phyloP scores from a whole-genome alignment of 1,140 invertebrate species.

The Latrodectus geometricus region DNA sequence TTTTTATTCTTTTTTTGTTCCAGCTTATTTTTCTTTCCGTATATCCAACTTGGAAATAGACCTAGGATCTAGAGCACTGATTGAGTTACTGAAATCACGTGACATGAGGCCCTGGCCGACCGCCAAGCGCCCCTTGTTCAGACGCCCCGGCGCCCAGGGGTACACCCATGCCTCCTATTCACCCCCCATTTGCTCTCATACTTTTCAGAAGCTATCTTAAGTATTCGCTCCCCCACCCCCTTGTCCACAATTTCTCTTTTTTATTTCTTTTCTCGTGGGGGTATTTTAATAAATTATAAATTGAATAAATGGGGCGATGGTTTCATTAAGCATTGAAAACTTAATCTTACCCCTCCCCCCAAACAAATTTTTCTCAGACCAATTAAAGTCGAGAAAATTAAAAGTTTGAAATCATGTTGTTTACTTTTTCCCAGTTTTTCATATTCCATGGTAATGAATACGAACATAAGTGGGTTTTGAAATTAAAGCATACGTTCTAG shows the following conservation, averaged over 20 bases:
- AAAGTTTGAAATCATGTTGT: no score
- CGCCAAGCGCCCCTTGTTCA: conserved; percentile 44
- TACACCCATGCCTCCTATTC: neutral
- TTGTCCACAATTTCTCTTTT: neutral
- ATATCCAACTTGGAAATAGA: conserved; percentile 44
- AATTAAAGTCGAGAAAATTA: no score
- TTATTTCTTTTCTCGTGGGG: neutral
- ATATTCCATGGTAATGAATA: no score
- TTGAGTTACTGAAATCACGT: conserved; percentile 56
- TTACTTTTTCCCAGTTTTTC: no score
- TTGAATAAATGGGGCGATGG: neutral
- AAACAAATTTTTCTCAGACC: no score
- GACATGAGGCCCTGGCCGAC: conserved; percentile 31
- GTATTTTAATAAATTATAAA: conserved; percentile 42
- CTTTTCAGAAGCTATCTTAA: neutral
- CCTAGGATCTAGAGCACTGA: conserved; percentile 49
- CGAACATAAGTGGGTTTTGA: no score
- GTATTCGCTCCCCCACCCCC: neutral
- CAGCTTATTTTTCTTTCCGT: conserved; percentile 35
- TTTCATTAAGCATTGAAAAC: no score
- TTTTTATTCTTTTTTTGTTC: neutral
- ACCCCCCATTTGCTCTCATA: neutral
- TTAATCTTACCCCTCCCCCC: no score
- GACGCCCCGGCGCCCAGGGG: conserved; percentile 38
- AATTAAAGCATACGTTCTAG: no score